Evolutionary conservation across 2,888 invertebrate genomes (phyloP).

Genomic region (Actias luna): DNA sequence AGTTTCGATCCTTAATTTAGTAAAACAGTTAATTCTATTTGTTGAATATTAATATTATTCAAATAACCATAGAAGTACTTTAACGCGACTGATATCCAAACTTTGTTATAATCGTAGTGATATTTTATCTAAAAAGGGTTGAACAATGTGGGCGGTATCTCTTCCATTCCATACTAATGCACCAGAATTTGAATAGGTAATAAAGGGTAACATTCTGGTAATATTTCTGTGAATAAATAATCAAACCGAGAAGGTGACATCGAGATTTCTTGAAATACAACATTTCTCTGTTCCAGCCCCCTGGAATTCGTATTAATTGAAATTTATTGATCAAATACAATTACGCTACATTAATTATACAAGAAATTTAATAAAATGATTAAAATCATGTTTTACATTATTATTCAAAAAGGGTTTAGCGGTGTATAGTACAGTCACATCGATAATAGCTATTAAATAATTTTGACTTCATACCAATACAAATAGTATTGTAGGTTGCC

Average conservation of each 20-base stretch:
- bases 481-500: too few species aligned
- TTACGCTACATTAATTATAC: slow-evolving; percentile 12
- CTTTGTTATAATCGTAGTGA: not conserved
- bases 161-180: not conserved
- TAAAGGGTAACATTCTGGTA: not conserved
- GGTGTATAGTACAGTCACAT: not conserved
- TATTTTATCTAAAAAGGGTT: not conserved
- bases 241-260: not conserved
- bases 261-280: slow-evolving; percentile 3
- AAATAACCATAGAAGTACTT: not conserved
- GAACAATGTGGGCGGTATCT: not conserved
- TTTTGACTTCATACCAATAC: too few species aligned
- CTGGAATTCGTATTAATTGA: slow-evolving; percentile 17
- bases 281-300: not conserved
- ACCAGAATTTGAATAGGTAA: not conserved
- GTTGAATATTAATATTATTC: not conserved
- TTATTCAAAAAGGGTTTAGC: slow-evolving; percentile 1
- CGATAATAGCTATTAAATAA: not conserved
- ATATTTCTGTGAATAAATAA: slow-evolving; percentile 6
- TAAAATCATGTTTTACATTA: slow-evolving; percentile 9
- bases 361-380: slow-evolving; percentile 12
- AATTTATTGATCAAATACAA: slow-evolving; percentile 18
- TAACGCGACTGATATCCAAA: not conserved
- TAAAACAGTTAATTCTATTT: not conserved
- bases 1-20: too few species aligned